Evolutionary conservation across 2,888 invertebrate species (phyloP).

Genomic region (Schizaphis graminum): DNA sequence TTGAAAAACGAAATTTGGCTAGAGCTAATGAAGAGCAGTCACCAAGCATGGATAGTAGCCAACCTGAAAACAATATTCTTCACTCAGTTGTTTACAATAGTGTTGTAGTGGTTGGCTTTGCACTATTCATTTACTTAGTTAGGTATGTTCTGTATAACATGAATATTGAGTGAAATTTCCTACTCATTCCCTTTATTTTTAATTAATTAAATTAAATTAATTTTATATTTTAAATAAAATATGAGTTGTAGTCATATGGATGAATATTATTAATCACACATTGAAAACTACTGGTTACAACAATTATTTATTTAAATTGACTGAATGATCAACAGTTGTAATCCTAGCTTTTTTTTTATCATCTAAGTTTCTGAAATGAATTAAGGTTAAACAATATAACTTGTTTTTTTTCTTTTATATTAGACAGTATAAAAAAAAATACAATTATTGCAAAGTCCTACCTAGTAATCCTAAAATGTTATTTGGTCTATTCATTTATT

Average conservation of each 20-base stretch:
- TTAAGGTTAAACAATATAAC: not conserved
- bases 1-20: constrained; percentile 72
- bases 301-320: not conserved
- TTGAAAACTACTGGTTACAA: not conserved
- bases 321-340: constrained; percentile 25
- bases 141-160: constrained; percentile 90
- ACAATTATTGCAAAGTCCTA: not conserved
- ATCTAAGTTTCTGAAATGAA: constrained; percentile 13
- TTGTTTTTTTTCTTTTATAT: not conserved
- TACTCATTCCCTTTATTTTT: constrained; percentile 38
- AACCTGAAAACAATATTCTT: constrained; percentile 73
- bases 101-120: constrained; percentile 89
- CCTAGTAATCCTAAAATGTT: not conserved
- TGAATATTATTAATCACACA: not conserved
- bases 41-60: constrained; percentile 50
- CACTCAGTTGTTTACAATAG: constrained; percentile 80
- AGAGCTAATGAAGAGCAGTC: constrained; percentile 70
- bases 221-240: constrained; percentile 22
- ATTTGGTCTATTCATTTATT: not conserved
- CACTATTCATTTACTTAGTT: constrained; percentile 91
- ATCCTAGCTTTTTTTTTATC: not conserved
- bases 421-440: not conserved
- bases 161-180: constrained; percentile 74
- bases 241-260: not conserved
- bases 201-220: constrained; percentile 27